Evolutionary conservation across 2,113 vertebrate genomes (phyloP), one percentile per base, ranked within the genome.

Genomic region (Callaeas wilsoni): DNA sequence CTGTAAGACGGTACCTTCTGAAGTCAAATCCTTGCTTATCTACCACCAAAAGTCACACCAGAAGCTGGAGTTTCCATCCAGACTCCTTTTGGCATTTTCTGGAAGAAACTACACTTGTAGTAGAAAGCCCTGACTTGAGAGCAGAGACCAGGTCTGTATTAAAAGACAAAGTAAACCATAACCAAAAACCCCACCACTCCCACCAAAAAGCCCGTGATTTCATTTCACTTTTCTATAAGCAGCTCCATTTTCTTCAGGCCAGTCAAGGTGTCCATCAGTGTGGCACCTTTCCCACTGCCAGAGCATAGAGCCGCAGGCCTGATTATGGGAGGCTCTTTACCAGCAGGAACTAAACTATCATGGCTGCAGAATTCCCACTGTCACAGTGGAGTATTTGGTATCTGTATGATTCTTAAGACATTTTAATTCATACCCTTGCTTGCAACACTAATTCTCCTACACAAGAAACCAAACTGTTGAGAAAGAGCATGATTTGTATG

Each of bases 361-460:
- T 41, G 79, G 70, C 42, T 74, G n/a, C 50, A 21, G 3, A 35
- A 62, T 55, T 46, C 37, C 57, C 46, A 21, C 26, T 14, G 4
- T 22, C 52, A 16, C 21, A 37, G 21, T 27, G 32, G 21, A 19
- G 8, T n/a, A 52, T 6, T 47, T 63, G 67, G 7, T 32, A 57
- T 44, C 47, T 22, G 25, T 23, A 5, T 0, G 1, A 8, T 60
- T 47, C n/a, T 64, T 30, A 37, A 0, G 3, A 42, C 20, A 6
- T 47, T 76, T 56, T 37, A 37, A 37, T 60, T 68, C 46, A 41
- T 35, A 32, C 7, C 29, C 18, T 67, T 37, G 21, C 71, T 62
- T 84, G 55, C 60, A 70, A 7, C 1, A 0, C 35, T 39, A 22
- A 13, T 41, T 78, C 13, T 53, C 22, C 33, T 23, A 42, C 15